Evolutionary conservation across 2,797 vertebrate genomes (phyloP).

Genomic region (Lophura swinhoii): DNA sequence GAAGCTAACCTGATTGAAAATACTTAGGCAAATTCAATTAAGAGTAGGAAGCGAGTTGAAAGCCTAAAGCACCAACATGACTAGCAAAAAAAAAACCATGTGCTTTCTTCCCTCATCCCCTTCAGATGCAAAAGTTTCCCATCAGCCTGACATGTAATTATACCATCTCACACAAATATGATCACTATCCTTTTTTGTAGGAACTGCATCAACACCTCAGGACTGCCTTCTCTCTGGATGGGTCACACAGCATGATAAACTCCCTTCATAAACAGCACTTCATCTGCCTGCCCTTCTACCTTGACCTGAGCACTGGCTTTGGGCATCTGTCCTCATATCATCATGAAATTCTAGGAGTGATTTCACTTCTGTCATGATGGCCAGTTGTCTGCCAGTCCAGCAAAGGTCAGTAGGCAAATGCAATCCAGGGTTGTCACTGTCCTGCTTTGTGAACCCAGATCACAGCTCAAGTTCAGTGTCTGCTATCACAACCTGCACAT

Average conservation of each 20-base stretch:
- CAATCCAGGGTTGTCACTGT: neutral
- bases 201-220: neutral
- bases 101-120: neutral
- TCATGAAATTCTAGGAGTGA: accelerated
- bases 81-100: neutral
- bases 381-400: neutral
- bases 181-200: neutral
- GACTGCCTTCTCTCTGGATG: neutral
- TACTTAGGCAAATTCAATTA: neutral
- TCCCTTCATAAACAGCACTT: neutral
- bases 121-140: neutral
- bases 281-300: neutral
- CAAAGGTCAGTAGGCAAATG: neutral
- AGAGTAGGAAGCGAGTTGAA: neutral
- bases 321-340: neutral
- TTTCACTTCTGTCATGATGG: neutral
- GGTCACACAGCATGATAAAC: neutral
- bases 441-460: neutral
- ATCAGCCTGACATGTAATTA: neutral
- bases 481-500: neutral
- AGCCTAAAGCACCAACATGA: neutral
- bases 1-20: neutral
- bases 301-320: neutral
- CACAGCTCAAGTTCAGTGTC: neutral
- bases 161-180: neutral